Evolutionary conservation across 2,888 invertebrate species (phyloP), one percentile per base, ranked within the genome.

Genomic region (Athripsodes cinereus): DNA sequence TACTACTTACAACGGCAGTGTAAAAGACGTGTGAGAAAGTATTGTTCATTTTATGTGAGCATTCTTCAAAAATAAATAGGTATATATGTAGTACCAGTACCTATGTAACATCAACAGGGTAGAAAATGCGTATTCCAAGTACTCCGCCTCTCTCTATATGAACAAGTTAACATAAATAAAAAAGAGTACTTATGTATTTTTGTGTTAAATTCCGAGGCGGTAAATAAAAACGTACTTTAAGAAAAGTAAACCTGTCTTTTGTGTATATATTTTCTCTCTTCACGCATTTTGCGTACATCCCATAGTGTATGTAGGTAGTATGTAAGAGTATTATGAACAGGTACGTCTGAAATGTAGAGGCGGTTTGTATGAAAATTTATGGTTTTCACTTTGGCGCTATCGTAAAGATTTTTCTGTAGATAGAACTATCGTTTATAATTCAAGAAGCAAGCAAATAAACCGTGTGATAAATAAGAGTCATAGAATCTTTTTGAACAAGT

Each of bases 361-460:
- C 48, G 53, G 57, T 59, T 54, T 59, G 59, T 59, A 59, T 62
- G 59, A 55, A 57, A 62, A 62, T 62, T 62, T 62, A 62, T 59
- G 55, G 57, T 57, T 50, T 58, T 62, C 62, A 59, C 60, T 59
- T 58, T 56, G 53, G 34, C 57, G 56, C 53, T 51, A 51, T 57
- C 52, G 58, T 52, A 53, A 50, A 58, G 61, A 61, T 61, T 61
- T 61, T 61, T 61, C 58, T 56, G 53, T 46, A 46, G 60, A 60
- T 60, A 53, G 54, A 60, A 57, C 60, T 60, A 60, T 60, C 60
- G 55, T 44, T 55, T 60, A 53, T 60, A 55, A 60, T 60, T 58
- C 60, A 47, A 40, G 31, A 52, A 26, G 47, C 54, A 54, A 48
- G 54, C 54, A 48, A 48, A 54, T 54, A 54, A 47, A 49, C 48